Evolutionary conservation across 1,140 invertebrate genomes (phyloP).

Genomic region (Thaumatotibia leucotreta): DNA sequence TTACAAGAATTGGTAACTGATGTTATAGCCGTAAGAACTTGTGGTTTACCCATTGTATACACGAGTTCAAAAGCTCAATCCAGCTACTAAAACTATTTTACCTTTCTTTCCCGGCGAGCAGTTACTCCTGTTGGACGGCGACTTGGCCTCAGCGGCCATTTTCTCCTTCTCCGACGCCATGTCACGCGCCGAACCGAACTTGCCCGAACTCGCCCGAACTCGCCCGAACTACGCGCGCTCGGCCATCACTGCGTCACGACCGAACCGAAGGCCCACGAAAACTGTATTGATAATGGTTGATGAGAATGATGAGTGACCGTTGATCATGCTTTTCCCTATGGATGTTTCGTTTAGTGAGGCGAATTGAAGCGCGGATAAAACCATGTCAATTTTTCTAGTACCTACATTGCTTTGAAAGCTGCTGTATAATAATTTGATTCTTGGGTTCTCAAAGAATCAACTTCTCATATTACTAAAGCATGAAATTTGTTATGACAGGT

Average conservation of each 20-base stretch:
- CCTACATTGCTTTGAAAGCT: too few relatives aligned
- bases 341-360: too few relatives aligned
- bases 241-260: conserved; percentile 52
- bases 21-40: too few relatives aligned
- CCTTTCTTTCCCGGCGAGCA: conserved; percentile 73
- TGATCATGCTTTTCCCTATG: too few relatives aligned
- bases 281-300: conserved; percentile 26
- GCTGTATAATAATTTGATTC: too few relatives aligned
- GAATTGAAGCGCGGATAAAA: too few relatives aligned
- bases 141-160: conserved; percentile 64
- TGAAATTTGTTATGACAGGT: too few relatives aligned
- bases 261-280: conserved; percentile 35
- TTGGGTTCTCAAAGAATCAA: too few relatives aligned
- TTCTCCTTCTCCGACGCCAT: conserved; percentile 71
- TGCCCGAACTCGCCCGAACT: conserved; percentile 31
- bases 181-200: conserved; percentile 32
- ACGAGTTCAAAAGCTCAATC: neutral
- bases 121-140: conserved; percentile 68
- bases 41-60: too few relatives aligned
- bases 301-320: conserved; percentile 41
- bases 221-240: conserved; percentile 29
- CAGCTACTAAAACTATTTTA: conserved; percentile 25
- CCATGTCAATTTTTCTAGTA: too few relatives aligned
- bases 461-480: too few relatives aligned
- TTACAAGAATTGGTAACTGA: too few relatives aligned